Evolutionary conservation across 2,888 invertebrate genomes (phyloP).

Genomic region (Mythimna impura): DNA sequence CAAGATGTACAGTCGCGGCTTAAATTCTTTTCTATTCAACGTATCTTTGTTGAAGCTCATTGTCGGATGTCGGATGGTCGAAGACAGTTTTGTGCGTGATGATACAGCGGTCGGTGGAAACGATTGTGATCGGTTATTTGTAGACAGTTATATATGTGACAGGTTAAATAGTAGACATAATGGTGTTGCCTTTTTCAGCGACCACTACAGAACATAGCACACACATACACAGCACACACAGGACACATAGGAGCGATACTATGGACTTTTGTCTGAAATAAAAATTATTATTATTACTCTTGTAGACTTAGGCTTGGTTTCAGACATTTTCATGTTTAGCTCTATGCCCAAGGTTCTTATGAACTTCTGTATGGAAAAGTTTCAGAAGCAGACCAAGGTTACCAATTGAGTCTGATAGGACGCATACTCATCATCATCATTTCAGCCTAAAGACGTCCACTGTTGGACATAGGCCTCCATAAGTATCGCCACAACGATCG

Average conservation of each 20-base stretch:
- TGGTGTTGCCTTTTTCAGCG: slow-evolving; percentile 70
- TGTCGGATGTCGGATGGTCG: slow-evolving; percentile 51
- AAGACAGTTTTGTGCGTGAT: slow-evolving; percentile 71
- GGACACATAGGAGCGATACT: no score
- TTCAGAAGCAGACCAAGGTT: not conserved
- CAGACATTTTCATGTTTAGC: not conserved
- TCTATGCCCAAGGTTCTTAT: not conserved
- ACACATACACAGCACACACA: no score
- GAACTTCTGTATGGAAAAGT: not conserved
- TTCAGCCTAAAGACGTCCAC: no score
- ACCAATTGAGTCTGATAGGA: not conserved
- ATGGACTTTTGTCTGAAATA: no score
- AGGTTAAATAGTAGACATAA: slow-evolving; percentile 71
- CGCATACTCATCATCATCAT: no score
- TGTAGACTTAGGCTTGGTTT: not conserved
- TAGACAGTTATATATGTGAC: slow-evolving; percentile 69
- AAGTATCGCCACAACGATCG: no score
- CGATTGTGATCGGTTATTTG: slow-evolving; percentile 56
- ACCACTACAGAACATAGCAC: not conserved
- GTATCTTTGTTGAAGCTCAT: slow-evolving; percentile 78
- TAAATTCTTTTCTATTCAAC: slow-evolving; percentile 84
- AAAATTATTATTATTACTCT: slow-evolving; percentile 1
- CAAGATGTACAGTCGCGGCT: slow-evolving; percentile 81
- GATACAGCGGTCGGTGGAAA: slow-evolving; percentile 66
- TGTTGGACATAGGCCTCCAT: no score